Evolutionary conservation across 2,113 vertebrate genomes (phyloP).

Genomic region (Oenanthe oenanthe): DNA sequence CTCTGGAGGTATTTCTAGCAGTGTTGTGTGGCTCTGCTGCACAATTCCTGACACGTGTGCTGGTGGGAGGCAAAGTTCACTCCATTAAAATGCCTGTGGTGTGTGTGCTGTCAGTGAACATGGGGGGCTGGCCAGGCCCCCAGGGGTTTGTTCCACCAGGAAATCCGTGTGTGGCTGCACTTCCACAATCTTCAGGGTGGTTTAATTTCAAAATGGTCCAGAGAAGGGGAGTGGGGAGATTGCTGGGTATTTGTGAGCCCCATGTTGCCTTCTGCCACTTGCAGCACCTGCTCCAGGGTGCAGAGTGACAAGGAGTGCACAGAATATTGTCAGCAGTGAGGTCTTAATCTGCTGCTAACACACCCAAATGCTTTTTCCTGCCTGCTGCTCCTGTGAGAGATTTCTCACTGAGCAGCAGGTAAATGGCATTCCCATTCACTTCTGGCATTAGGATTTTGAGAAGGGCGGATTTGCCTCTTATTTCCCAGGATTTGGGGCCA

Average conservation of each 20-base stretch:
- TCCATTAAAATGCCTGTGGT: not conserved
- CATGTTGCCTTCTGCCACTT: not conserved
- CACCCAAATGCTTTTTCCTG: not conserved
- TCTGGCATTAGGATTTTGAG: not conserved
- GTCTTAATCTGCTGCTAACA: not conserved
- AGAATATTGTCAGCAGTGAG: not conserved
- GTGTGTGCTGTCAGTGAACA: not conserved
- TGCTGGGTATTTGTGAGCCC: slow-evolving; percentile 14
- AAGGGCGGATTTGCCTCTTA: not conserved
- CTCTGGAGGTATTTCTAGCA: not conserved
- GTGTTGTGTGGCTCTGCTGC: not conserved
- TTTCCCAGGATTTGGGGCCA: not conserved
- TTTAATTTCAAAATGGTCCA: slow-evolving; percentile 3
- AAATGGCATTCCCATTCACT: not conserved
- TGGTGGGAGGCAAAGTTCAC: not conserved
- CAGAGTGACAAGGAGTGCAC: not conserved
- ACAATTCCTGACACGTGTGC: not conserved
- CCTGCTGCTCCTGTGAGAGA: not conserved
- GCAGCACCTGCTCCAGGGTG: not conserved
- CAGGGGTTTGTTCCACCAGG: not conserved
- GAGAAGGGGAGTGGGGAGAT: not conserved
- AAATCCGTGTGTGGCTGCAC: not conserved
- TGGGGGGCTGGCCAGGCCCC: not conserved
- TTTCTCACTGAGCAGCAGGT: not conserved
- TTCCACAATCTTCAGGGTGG: not conserved